Evolutionary conservation across 1,140 invertebrate species (phyloP), one percentile per base, ranked within the genome.

Genomic region (Drosophila paulistorum): DNA sequence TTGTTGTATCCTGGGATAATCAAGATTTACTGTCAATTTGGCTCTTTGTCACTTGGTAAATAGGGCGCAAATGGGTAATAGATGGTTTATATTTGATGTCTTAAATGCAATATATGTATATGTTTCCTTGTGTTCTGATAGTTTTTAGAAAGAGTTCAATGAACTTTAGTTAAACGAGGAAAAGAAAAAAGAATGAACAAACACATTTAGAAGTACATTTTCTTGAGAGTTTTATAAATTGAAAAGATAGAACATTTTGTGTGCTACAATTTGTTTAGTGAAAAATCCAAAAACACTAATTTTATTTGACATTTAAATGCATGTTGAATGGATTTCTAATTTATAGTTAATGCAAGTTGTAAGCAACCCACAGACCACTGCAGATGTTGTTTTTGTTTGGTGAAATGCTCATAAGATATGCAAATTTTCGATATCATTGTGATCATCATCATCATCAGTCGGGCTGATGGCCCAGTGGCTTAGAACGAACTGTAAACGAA

Each of bases 361-460:
- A 55, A 63, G 39, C 42, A 39, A 39, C 37, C 37, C 37, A 39
- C 37, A 13, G 11, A n/a, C 61, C 78, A 73, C 55, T 61, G 67
- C 60, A 48, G 61, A 26, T 48, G 30, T 23, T 33, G 26, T 30
- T 30, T 30, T 30, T 30, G 30, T 30, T 30, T 30, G 48, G 39
- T 59, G 45, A 59, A 59, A 54, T 81, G 64, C 65, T 77, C 58
- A 62, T 57, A 42, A 68, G 63, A 77, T 86, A 86, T 86, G 82
- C 75, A 86, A 87, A 86, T 87, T 14, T 17, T 10, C 26, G 57
- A 37, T 59, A 59, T 59, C 57, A 59, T 59, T 37, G 55, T 74
- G 54, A 64, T 68, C 66, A 42, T 30, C 23, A 57, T 57, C 37
- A 39, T 57, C 37, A 39, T 35, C 55, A 13, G 10, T 33, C 26